These are phyloP conservation scores for Eriosoma lanigerum DNA, from an alignment of 1,140 invertebrate genomes.

Conservation along the genomic window DNA sequence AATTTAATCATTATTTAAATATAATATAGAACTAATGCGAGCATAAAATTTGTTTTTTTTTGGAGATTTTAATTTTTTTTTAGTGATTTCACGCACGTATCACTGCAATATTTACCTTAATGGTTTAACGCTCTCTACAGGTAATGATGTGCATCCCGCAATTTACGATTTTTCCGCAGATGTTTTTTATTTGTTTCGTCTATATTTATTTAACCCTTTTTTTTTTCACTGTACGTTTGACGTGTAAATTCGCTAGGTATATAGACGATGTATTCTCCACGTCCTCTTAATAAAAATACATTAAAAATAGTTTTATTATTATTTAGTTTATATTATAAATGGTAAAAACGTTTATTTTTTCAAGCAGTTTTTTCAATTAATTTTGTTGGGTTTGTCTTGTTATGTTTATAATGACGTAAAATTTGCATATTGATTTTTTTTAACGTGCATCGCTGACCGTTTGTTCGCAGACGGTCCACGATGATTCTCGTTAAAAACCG, in stretches of 20 bases:
- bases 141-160: neutral
- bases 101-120: neutral
- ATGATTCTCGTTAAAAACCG: slow-evolving; percentile 4
- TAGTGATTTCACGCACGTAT: slow-evolving; percentile 30
- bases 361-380: neutral
- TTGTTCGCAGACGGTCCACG: neutral
- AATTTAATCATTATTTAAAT: neutral
- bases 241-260: too few relatives aligned
- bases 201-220: too few relatives aligned
- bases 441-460: neutral
- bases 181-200: neutral
- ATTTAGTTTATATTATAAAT: too few relatives aligned
- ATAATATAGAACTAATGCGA: neutral
- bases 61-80: neutral
- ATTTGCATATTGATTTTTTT: slow-evolving; percentile 6
- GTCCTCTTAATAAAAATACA: neutral
- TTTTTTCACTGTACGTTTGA: too few relatives aligned
- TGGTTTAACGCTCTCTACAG: neutral
- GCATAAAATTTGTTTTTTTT: neutral
- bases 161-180: slow-evolving; percentile 38
- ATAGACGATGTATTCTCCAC: neutral
- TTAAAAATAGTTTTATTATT: too few relatives aligned
- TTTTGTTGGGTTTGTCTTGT: neutral
- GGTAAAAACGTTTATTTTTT: slow-evolving; percentile 6
- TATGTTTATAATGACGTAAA: slow-evolving; percentile 1